Percentiles rank a stretch among this genome's conserved stretches.
These are phyloP conservation scores for Rhinolophus ferrumequinum DNA, from an alignment of 2,113 vertebrate genomes.

Conservation along the genomic window DNA sequence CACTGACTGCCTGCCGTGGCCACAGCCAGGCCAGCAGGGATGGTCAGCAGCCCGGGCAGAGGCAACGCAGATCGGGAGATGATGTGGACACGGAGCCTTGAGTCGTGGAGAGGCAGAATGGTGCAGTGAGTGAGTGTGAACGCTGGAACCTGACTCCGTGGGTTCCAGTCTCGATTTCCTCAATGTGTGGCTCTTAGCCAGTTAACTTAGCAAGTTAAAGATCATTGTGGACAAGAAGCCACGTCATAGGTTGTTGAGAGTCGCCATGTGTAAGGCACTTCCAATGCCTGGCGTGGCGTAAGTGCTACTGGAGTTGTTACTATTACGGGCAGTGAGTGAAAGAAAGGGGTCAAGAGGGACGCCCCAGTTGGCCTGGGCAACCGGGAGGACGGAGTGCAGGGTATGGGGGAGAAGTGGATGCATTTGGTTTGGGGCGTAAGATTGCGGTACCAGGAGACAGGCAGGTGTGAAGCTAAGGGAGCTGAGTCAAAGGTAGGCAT, in stretches of 20 bases:
- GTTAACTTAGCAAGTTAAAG: background rate
- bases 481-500: too few species aligned
- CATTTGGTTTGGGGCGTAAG: background rate
- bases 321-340: background rate
- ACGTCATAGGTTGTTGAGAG: background rate
- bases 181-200: background rate
- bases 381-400: background rate
- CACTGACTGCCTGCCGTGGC: background rate
- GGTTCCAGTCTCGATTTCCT: background rate
- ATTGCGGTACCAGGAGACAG: background rate
- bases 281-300: fast-evolving
- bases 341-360: background rate
- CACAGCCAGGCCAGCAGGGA: background rate
- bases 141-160: background rate
- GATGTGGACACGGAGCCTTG: fast-evolving
- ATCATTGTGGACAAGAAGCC: background rate
- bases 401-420: background rate
- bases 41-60: fast-evolving
- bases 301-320: background rate
- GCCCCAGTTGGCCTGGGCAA: background rate
- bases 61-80: fast-evolving
- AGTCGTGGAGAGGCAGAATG: background rate
- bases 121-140: background rate
- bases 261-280: fast-evolving
- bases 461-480: background rate